phyloP scores from a whole-genome alignment of 2,797 vertebrate genomes.

The Numenius phaeopus region DNA sequence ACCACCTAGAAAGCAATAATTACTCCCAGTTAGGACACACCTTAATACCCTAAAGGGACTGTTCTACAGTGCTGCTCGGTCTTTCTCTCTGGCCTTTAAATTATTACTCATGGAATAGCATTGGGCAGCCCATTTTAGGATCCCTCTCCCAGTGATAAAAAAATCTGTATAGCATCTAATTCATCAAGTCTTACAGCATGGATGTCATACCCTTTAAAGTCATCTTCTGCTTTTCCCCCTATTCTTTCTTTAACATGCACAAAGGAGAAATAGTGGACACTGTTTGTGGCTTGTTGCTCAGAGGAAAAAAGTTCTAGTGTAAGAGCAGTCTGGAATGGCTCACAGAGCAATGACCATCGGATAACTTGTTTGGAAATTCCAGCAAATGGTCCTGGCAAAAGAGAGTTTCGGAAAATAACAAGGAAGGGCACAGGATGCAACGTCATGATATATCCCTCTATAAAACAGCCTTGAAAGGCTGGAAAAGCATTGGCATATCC shows the following conservation, averaged over 20 bases:
- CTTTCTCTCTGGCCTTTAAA: neutral
- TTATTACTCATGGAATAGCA: neutral
- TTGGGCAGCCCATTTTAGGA: neutral
- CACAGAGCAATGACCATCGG: neutral
- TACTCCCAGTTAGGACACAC: too few species aligned
- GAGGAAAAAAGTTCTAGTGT: neutral
- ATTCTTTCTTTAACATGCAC: neutral
- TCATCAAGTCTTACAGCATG: neutral
- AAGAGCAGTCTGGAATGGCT: neutral
- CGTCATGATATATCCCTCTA: neutral
- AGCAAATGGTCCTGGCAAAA: slow-evolving; percentile 24
- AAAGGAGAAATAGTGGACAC: neutral
- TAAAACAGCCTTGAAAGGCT: neutral
- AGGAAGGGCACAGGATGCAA: neutral
- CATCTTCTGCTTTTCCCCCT: neutral
- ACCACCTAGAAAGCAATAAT: neutral
- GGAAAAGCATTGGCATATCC: neutral
- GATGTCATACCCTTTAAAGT: neutral
- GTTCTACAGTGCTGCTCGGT: neutral
- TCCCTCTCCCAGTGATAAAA: neutral
- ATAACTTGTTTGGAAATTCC: slow-evolving; percentile 34
- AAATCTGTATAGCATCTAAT: neutral
- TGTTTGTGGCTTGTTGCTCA: neutral
- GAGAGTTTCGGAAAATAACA: neutral
- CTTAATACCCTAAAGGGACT: neutral